Evolutionary conservation across 2,888 invertebrate genomes (phyloP).

Genomic region (Polyploca ridens): DNA sequence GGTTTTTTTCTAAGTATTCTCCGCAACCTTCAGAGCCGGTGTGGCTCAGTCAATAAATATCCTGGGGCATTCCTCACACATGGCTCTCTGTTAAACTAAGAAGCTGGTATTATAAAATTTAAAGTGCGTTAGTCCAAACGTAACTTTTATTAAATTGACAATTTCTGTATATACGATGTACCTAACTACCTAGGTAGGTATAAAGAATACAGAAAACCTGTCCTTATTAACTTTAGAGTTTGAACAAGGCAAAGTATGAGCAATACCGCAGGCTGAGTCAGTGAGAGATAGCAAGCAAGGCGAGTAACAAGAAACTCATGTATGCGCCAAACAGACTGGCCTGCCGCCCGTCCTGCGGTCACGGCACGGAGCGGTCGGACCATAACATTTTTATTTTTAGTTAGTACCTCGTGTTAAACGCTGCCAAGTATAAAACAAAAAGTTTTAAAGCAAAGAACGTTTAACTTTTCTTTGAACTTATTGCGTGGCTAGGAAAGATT

Average conservation of each 20-base stretch:
- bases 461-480: background rate
- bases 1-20: too few species aligned
- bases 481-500: background rate
- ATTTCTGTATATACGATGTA: background rate
- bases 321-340: conserved; percentile 36
- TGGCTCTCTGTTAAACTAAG: background rate
- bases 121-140: background rate
- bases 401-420: conserved; percentile 35
- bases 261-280: conserved; percentile 37
- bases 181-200: background rate
- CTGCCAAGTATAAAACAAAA: conserved; percentile 18
- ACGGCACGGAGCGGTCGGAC: conserved; percentile 26
- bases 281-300: conserved; percentile 14
- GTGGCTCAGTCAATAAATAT: too few species aligned
- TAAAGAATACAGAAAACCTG: background rate
- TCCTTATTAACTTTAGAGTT: background rate
- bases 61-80: too few species aligned
- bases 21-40: too few species aligned
- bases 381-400: conserved; percentile 64
- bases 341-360: conserved; percentile 38
- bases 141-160: background rate
- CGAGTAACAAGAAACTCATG: conserved; percentile 33
- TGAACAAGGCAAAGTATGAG: conserved; percentile 24
- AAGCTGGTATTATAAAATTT: too few species aligned
- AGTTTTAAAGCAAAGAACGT: conserved; percentile 18